phyloP scores from a whole-genome alignment of 2,888 invertebrate species.

The Agrotis exclamationis region DNA sequence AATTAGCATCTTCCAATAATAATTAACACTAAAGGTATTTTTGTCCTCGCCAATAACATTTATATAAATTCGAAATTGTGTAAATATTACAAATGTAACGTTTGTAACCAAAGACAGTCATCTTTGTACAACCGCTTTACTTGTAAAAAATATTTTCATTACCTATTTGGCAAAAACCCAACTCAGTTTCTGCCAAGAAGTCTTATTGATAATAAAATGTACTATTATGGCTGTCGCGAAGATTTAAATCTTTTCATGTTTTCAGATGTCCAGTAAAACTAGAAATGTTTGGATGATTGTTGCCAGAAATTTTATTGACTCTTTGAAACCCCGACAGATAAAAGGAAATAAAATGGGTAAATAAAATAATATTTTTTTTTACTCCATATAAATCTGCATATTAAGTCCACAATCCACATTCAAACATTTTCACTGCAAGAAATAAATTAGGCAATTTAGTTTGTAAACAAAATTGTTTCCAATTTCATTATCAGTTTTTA shows the following conservation, averaged over 20 bases:
- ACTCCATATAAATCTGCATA: background rate
- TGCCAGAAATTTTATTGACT: conserved; percentile 92
- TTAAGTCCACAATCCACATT: too few relatives aligned
- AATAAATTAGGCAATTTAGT: background rate
- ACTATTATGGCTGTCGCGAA: background rate
- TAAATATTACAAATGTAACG: background rate
- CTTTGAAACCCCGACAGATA: conserved; percentile 87
- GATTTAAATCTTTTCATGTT: conserved; percentile 15
- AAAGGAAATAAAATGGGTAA: conserved; percentile 83
- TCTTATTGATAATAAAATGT: background rate
- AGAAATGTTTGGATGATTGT: conserved; percentile 86
- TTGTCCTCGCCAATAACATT: background rate
- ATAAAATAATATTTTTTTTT: background rate
- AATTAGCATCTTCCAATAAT: background rate
- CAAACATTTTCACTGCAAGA: background rate
- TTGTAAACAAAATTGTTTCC: too few relatives aligned
- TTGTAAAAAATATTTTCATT: conserved; percentile 23
- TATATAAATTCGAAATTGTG: background rate
- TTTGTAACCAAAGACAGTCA: background rate
- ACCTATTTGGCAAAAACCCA: conserved; percentile 24
- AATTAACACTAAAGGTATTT: conserved; percentile 22
- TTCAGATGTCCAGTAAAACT: conserved; percentile 82
- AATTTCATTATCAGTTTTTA: too few relatives aligned
- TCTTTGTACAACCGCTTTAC: background rate
- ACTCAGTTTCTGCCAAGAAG: background rate